Percentiles rank a stretch among this genome's conserved stretches.
Evolutionary conservation across 2,888 invertebrate species (phyloP).

Genomic region (Nebria brevicollis): DNA sequence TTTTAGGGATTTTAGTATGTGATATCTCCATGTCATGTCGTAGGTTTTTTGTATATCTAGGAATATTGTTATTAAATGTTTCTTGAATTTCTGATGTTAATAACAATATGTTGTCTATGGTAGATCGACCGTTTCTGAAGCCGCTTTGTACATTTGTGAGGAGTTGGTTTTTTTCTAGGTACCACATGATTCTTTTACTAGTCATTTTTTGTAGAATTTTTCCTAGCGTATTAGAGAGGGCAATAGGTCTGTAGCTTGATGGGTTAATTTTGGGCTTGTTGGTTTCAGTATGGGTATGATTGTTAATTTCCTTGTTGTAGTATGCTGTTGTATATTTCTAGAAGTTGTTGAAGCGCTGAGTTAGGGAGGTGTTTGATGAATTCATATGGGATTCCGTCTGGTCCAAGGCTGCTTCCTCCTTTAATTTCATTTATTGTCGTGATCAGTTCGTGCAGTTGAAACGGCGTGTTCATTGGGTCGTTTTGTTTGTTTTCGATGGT

Average conservation of each 20-base stretch:
- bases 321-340: constrained; percentile 19
- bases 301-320: constrained; percentile 4
- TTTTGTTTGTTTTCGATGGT: neutral
- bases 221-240: neutral
- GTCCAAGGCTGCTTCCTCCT: constrained; percentile 21
- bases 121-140: constrained; percentile 2
- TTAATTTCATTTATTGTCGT: constrained; percentile 12
- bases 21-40: constrained; percentile 4
- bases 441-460: neutral
- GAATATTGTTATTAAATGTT: constrained; percentile 6
- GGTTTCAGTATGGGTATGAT: constrained; percentile 21
- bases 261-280: constrained; percentile 14
- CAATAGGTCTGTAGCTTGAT: neutral
- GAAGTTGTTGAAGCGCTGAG: constrained; percentile 10
- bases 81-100: constrained; percentile 2
- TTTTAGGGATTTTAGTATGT: constrained; percentile 11
- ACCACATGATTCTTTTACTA: constrained; percentile 11
- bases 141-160: constrained; percentile 2
- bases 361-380: constrained; percentile 9
- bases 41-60: constrained; percentile 3
- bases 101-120: constrained; percentile 6
- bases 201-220: constrained; percentile 11
- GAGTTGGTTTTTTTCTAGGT: neutral
- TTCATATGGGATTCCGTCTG: constrained; percentile 19
- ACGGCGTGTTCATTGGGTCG: constrained; percentile 12